Base-by-base conservation (phyloP, 1,140 invertebrate genomes). In the Rhyacophila brunnea region DNA sequence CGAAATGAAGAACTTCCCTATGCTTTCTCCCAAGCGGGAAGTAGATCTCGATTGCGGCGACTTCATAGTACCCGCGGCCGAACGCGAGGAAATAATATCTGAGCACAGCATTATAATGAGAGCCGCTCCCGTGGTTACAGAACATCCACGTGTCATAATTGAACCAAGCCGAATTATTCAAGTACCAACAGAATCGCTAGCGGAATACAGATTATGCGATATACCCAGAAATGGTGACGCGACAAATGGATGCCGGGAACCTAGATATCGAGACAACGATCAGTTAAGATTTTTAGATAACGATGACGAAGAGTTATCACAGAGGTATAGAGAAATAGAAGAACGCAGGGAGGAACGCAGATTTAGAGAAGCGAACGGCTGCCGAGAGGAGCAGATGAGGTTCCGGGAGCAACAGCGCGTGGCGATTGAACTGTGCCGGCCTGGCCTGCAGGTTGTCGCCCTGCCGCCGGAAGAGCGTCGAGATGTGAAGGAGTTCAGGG, bases 401-500 rank as follows among this genome's bases (percentile, higher is more conserved):
- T 38, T 65, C n/a, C 23, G 62, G 10, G 62, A 65, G 35, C 62
- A 65, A 45, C 62, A 65, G 49, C 18, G 62, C 7, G 62, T 46
- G 62, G 64, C 60, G n/a, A 65, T 65, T 44, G 74, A 76, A 68
- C 63, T 75, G 65, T 67, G 69, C 46, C 28, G 64, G 19, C 68
- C 66, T 49, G 66, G 76, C 20, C 68, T 75, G 55, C 64, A 77
- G 67, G 77, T 78, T 60, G 66, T 78, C 61, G 75, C 75, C 14
- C 74, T 75, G 36, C 75, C 76, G 2, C 73, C 75, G 1, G 74
- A 72, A 46, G 76, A 77, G 70, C 20, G 28, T 15, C 72, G 73
- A 1, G 74, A 74, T 0, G 71, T 70, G 47, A 74, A 75, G 69
- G 74, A 76, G 69, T 76, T 75, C 60, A 71, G 74, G 3, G 73